Conservation (phyloP, 2,888 invertebrate species). For the Allacma fusca region DNA sequence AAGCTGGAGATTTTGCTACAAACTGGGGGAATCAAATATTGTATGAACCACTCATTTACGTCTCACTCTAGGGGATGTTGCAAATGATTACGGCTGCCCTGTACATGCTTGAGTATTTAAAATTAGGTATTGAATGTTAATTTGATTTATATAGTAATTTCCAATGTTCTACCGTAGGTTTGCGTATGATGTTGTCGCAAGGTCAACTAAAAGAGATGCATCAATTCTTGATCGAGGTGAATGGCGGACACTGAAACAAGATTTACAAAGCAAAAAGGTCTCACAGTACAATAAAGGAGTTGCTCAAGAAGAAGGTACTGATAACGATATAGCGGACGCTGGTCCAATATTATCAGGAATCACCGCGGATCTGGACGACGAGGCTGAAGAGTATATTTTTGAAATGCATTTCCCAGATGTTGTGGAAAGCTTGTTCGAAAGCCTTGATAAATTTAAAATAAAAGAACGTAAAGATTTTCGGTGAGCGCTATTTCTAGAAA, state of each 20-base stretch:
- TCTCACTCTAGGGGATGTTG: too few relatives aligned
- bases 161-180: too few relatives aligned
- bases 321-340: constrained; percentile 45
- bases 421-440: constrained; percentile 54
- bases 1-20: too few relatives aligned
- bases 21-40: too few relatives aligned
- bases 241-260: constrained; percentile 55
- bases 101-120: too few relatives aligned
- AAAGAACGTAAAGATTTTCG: constrained; percentile 14
- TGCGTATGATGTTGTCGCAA: constrained; percentile 49
- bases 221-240: constrained; percentile 51
- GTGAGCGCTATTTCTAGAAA: background rate
- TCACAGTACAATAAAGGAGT: constrained; percentile 45
- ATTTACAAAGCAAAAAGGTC: constrained; percentile 52
- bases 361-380: constrained; percentile 54
- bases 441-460: constrained; percentile 50
- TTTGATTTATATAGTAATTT: too few relatives aligned
- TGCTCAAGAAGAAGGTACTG: constrained; percentile 58
- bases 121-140: too few relatives aligned
- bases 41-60: too few relatives aligned
- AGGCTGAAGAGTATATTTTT: constrained; percentile 56
- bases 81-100: too few relatives aligned
- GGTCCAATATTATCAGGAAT: constrained; percentile 36
- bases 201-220: constrained; percentile 50
- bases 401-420: constrained; percentile 57